Base-by-base conservation (phyloP, 2,888 invertebrate genomes). In the Drosophila borealis region DNA sequence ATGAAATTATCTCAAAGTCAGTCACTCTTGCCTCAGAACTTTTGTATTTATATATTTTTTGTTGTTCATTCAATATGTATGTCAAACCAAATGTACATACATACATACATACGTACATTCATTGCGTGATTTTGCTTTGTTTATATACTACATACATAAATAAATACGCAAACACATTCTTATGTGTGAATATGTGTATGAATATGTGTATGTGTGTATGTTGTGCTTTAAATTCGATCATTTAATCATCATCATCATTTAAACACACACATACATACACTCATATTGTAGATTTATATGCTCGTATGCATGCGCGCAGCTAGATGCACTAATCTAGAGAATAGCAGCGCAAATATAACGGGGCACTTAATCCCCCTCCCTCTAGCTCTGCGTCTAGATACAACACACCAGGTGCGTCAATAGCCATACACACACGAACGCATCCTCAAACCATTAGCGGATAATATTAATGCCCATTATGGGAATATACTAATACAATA, bases 391-490 rank as follows among this genome's bases (percentile, higher is more conserved):
- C 8, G 10, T 25, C 21, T 8, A 49, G 36, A 36, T 29, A 44
- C 19, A 54, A 73, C 49, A 48, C 51, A 42, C 75, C 73, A 74
- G 74, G 75, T 74, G 74, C 57, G 70, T 74, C 42, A 56, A 33
- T 65, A 65, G 19, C 17, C 5, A 42, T 10, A 51, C 56, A 62
- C 33, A 46, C 25, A 62, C 54, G 46, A 63, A 36, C 64, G 64
- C 73, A 74, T 73, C 64, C 57, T 62, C 70, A 34, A 29, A 57
- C 54, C 67, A 72, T 77, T 72, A 72, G 60, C 71, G 56, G 54
- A 59, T 70, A 63, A 67, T 70, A 74, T 67, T 56, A 72, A 76
- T 76, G 64, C 60, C 65, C 60, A 74, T 73, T 74, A 51, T 54
- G 63, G 54, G 34, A 54, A 57, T 50, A 60, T 21, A 19, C 36